Conservation (phyloP, 2,888 invertebrate species). For the Noctua janthina region DNA sequence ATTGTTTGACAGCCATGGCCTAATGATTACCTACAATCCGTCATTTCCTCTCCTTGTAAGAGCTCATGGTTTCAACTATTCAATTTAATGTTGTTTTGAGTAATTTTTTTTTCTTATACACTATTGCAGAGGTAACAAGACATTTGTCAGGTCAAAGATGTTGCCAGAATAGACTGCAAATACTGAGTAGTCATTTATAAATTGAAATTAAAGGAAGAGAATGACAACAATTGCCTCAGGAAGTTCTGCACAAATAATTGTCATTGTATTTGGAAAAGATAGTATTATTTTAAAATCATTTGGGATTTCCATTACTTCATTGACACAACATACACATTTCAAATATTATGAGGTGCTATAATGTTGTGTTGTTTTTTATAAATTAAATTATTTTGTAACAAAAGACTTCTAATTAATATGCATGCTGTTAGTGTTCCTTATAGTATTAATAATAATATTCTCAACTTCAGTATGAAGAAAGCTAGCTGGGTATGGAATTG, state of each 20-base stretch:
- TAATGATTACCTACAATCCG: neutral
- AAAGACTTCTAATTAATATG: neutral
- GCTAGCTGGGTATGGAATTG: conserved; percentile 8
- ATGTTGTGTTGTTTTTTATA: neutral
- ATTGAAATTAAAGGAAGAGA: neutral
- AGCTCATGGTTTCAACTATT: neutral
- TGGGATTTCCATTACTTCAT: neutral
- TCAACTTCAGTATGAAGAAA: neutral
- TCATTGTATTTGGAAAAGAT: neutral
- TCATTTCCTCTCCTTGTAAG: neutral
- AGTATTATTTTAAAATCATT: neutral
- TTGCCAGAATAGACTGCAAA: neutral
- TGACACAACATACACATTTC: neutral
- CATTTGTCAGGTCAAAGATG: neutral
- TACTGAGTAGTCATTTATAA: neutral
- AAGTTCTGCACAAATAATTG: neutral
- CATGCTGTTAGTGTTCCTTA: neutral
- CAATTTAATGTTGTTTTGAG: neutral
- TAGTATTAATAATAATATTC: neutral
- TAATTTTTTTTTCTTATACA: neutral
- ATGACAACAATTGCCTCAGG: neutral
- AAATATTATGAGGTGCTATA: neutral
- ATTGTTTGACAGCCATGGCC: neutral
- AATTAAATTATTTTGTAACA: neutral
- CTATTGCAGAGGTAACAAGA: neutral